Conservation (phyloP, 2,113 vertebrate genomes). For the Felis chaus region DNA sequence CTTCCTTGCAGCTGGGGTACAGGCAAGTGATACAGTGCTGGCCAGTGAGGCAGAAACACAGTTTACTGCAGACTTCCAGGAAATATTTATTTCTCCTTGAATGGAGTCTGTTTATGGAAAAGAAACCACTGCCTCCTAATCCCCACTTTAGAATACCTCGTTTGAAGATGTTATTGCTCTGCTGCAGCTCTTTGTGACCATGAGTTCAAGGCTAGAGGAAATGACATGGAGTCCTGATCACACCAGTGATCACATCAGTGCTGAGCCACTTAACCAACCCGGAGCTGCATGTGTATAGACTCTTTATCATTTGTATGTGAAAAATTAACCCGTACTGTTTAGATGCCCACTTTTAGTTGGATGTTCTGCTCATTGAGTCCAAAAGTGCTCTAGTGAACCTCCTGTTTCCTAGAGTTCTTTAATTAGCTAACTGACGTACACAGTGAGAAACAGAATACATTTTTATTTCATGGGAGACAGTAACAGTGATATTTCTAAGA, state of each 20-base stretch:
- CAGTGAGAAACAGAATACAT: not conserved
- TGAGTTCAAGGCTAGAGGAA: not conserved
- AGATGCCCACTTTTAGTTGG: not conserved
- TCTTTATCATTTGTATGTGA: not conserved
- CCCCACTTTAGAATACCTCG: not conserved
- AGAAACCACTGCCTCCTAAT: not conserved
- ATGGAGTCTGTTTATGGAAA: not conserved
- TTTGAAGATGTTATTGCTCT: not conserved
- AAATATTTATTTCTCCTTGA: not conserved
- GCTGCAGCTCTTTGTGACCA: not conserved
- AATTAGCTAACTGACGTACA: not conserved
- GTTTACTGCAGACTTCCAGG: not conserved
- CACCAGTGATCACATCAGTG: no score
- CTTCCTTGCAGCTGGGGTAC: not conserved
- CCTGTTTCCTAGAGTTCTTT: not conserved
- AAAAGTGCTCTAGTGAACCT: not conserved
- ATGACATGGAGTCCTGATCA: not conserved
- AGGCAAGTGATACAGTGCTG: not conserved
- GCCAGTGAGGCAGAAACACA: not conserved
- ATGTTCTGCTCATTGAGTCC: not conserved
- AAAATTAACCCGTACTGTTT: not conserved
- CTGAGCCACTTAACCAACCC: not conserved
- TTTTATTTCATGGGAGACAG: not conserved
- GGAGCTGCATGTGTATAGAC: not conserved
- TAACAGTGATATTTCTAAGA: not conserved